These are phyloP conservation scores for Cepaea nemoralis DNA, from an alignment of 1,140 invertebrate genomes.

Conservation along the genomic window DNA sequence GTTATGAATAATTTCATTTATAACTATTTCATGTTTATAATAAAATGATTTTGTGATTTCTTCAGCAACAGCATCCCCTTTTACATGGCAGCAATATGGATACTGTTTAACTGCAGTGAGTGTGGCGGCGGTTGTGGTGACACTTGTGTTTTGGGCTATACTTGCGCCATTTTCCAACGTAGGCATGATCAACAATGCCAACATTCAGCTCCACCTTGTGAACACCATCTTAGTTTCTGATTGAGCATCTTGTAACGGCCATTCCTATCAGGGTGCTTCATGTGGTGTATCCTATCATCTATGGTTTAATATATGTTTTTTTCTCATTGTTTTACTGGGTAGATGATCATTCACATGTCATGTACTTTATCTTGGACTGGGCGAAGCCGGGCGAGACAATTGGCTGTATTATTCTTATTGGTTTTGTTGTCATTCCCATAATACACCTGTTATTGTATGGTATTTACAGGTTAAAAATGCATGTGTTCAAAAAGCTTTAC, in stretches of 20 bases:
- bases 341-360: conserved; percentile 55
- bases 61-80: conserved; percentile 45
- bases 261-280: conserved; percentile 58
- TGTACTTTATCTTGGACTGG: conserved; percentile 65
- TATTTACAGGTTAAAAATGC: conserved; percentile 53
- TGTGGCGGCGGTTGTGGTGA: conserved; percentile 54
- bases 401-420: conserved; percentile 48
- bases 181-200: conserved; percentile 23
- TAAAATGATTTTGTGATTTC: conserved; percentile 1
- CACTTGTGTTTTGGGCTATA: conserved; percentile 55
- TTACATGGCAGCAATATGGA: conserved; percentile 58
- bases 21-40: too few species aligned
- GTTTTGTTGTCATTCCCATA: conserved; percentile 57
- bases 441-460: conserved; percentile 55
- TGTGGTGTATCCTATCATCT: conserved; percentile 53
- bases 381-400: conserved; percentile 54
- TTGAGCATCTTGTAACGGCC: conserved; percentile 54
- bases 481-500: conserved; percentile 43
- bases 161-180: conserved; percentile 46
- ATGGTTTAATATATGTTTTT: conserved; percentile 54
- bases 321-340: conserved; percentile 63
- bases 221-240: conserved; percentile 57
- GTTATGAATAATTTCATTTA: too few species aligned
- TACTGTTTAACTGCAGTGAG: conserved; percentile 54
- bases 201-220: conserved; percentile 57